Percentiles rank a stretch among this genome's conserved stretches.
Conservation (phyloP, 2,113 vertebrate genomes). For the Corydoras maculifer region DNA sequence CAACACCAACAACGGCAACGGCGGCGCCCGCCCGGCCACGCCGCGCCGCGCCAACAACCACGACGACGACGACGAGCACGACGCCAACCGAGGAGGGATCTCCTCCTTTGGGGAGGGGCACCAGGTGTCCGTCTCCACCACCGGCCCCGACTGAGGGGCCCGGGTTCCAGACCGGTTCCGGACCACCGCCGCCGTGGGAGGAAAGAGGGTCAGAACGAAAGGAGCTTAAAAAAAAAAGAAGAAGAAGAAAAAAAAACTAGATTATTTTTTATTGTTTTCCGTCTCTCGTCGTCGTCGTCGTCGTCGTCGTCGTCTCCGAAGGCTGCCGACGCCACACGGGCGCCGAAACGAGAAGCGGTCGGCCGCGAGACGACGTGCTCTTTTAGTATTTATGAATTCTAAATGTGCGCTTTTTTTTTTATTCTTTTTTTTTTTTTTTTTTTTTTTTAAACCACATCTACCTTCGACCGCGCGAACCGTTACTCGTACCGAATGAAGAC, state of each 20-base stretch:
- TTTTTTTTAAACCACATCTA: slow-evolving; percentile 69
- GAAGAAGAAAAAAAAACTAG: neutral
- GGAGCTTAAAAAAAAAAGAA: neutral
- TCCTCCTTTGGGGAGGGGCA: slow-evolving; percentile 68
- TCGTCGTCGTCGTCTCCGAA: slow-evolving; percentile 12
- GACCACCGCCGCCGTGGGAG: neutral
- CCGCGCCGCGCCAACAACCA: slow-evolving; percentile 82
- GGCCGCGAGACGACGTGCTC: slow-evolving; percentile 35
- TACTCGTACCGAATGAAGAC: slow-evolving; percentile 59
- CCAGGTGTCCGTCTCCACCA: slow-evolving; percentile 90
- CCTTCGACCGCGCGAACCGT: slow-evolving; percentile 63
- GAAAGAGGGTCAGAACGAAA: neutral
- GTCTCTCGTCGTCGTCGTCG: slow-evolving; percentile 1
- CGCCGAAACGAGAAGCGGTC: slow-evolving; percentile 36
- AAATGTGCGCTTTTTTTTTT: slow-evolving; percentile 43
- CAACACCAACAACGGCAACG: neutral
- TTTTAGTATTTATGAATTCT: slow-evolving; percentile 56
- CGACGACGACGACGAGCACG: slow-evolving; percentile 80
- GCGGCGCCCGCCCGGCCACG: slow-evolving; percentile 57
- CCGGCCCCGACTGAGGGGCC: slow-evolving; percentile 77
- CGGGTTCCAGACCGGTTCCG: neutral
- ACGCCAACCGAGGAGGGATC: slow-evolving; percentile 52
- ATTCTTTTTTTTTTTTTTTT: too few relatives aligned
- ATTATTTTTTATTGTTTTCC: neutral
- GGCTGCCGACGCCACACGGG: slow-evolving; percentile 21